Evolutionary conservation across 2,113 vertebrate genomes (phyloP).

Genomic region (Craseonycteris thonglongyai): DNA sequence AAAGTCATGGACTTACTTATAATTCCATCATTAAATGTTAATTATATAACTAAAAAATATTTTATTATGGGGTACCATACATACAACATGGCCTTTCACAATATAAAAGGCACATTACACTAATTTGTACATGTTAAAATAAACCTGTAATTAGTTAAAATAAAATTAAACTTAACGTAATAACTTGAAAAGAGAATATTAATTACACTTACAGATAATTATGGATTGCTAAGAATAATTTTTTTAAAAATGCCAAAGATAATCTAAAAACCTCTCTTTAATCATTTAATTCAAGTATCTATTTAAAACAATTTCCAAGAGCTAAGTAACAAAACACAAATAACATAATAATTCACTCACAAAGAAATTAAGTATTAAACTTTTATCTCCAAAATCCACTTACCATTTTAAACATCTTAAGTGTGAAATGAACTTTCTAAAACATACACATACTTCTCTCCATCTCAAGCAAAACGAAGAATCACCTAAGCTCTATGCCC

Average conservation of each 20-base stretch:
- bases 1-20: constrained; percentile 3
- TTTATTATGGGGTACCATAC: neutral
- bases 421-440: neutral
- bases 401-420: neutral
- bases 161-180: neutral
- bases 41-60: constrained; percentile 18
- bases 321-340: neutral
- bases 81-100: neutral
- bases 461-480: neutral
- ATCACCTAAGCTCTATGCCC: neutral
- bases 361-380: neutral
- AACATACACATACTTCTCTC: neutral
- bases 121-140: neutral
- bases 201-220: neutral
- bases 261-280: neutral
- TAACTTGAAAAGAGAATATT: neutral
- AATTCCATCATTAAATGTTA: neutral
- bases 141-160: neutral
- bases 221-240: neutral
- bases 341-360: neutral
- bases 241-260: neutral
- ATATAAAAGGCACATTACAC: neutral
- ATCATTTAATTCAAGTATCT: neutral
- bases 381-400: constrained; percentile 3
- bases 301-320: neutral